These are phyloP conservation scores for Octonoba sinensis DNA, from an alignment of 2,888 invertebrate genomes.

Conservation along the genomic window DNA sequence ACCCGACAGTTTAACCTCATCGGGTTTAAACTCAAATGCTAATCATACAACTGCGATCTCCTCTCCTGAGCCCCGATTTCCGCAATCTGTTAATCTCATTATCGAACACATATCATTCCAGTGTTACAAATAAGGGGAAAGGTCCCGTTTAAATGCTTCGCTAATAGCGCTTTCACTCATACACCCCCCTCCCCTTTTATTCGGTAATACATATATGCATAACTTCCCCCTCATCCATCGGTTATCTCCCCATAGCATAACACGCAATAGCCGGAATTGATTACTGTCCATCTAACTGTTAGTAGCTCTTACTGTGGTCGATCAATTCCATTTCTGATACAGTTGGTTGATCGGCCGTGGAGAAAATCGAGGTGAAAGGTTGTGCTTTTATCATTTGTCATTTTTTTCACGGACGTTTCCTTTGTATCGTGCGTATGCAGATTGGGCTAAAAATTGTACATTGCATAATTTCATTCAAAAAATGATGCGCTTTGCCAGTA, in stretches of 20 bases:
- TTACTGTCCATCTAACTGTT: constrained; percentile 47
- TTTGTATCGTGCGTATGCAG: too few species aligned
- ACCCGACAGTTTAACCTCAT: constrained; percentile 64
- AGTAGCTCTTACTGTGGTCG: constrained; percentile 1
- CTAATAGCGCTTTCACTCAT: constrained; percentile 54
- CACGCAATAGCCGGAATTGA: constrained; percentile 59
- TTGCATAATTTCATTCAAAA: too few species aligned
- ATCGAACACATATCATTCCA: constrained; percentile 57
- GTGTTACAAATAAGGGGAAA: constrained; percentile 45
- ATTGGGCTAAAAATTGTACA: too few species aligned
- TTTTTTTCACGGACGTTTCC: too few species aligned
- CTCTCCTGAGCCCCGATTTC: constrained; percentile 37
- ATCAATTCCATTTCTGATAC: constrained; percentile 18
- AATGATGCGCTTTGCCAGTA: too few species aligned
- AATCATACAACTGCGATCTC: constrained; percentile 47
- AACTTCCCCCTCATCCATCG: constrained; percentile 4
- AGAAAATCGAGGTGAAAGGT: background rate
- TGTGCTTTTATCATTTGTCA: too few species aligned
- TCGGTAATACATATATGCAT: constrained; percentile 49
- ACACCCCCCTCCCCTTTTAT: constrained; percentile 8
- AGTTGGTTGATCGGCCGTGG: constrained; percentile 32
- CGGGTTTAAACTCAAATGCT: constrained; percentile 59
- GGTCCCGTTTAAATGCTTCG: constrained; percentile 45
- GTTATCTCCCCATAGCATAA: constrained; percentile 28
- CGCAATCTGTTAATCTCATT: constrained; percentile 63